A percentile compares a stretch with the other conserved stretches of the same genome.
These are phyloP conservation scores for Nanger granti DNA, from an alignment of 2,113 vertebrate species.

Conservation along the genomic window DNA sequence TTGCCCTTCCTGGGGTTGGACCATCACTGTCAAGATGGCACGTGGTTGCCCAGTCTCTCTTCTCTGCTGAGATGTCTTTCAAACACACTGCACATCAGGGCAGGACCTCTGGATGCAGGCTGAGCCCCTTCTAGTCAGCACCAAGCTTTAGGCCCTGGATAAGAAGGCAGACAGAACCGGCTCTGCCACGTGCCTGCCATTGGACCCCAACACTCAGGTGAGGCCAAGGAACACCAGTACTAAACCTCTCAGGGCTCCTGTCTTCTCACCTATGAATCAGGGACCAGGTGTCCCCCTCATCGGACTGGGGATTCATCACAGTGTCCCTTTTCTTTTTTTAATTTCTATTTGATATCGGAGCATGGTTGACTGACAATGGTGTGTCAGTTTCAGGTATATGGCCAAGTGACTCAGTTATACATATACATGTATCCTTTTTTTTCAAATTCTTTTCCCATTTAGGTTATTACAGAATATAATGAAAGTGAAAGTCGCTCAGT, in stretches of 20 bases:
- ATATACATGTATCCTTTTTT: background rate
- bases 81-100: background rate
- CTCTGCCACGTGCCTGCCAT: rapidly evolving
- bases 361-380: background rate
- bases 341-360: background rate
- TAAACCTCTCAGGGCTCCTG: background rate
- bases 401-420: background rate
- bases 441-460: background rate
- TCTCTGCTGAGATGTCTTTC: background rate
- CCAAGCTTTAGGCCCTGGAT: background rate
- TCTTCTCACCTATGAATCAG: background rate
- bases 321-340: background rate
- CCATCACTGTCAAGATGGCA: no score
- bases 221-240: background rate
- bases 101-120: rapidly evolving
- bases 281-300: no score
- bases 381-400: background rate
- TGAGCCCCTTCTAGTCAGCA: background rate
- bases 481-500: background rate
- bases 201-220: background rate
- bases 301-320: background rate
- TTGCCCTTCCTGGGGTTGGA: background rate
- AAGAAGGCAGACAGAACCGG: background rate
- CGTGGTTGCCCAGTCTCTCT: background rate
- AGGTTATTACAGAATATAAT: background rate